Evolutionary conservation across 1,140 invertebrate species (phyloP).

Genomic region (Sitophilus oryzae): DNA sequence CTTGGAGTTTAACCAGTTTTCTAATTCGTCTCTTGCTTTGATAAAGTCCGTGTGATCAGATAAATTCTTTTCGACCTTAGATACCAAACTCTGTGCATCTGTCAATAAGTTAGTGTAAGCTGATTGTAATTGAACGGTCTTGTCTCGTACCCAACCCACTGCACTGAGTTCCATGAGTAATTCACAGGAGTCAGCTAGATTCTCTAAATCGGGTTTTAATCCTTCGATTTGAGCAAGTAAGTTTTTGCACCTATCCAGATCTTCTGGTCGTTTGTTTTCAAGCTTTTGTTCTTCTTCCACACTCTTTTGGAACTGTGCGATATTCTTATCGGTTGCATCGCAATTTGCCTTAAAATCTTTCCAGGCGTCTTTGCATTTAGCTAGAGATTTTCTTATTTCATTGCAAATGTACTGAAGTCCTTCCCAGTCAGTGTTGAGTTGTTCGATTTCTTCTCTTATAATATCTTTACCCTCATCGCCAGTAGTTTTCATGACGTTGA

Average conservation of each 20-base stretch:
- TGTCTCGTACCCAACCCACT: conserved; percentile 74
- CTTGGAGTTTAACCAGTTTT: conserved; percentile 72
- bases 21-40: conserved; percentile 74
- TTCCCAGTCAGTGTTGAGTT: conserved; percentile 82
- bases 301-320: conserved; percentile 65
- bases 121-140: conserved; percentile 76
- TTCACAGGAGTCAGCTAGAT: conserved; percentile 82
- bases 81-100: conserved; percentile 70
- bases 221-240: conserved; percentile 69
- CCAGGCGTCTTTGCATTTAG: conserved; percentile 80
- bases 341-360: conserved; percentile 74
- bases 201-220: conserved; percentile 72
- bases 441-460: conserved; percentile 77
- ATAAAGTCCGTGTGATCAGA: conserved; percentile 85
- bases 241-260: conserved; percentile 69
- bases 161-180: conserved; percentile 78
- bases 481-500: conserved; percentile 73
- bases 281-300: conserved; percentile 60
- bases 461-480: conserved; percentile 79
- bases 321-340: conserved; percentile 71
- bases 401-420: conserved; percentile 73
- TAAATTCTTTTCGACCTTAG: conserved; percentile 79
- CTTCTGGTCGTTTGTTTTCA: conserved; percentile 75
- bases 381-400: conserved; percentile 70
- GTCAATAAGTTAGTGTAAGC: conserved; percentile 71